Conservation (phyloP, 2,888 invertebrate species). For the Selenia dentaria region DNA sequence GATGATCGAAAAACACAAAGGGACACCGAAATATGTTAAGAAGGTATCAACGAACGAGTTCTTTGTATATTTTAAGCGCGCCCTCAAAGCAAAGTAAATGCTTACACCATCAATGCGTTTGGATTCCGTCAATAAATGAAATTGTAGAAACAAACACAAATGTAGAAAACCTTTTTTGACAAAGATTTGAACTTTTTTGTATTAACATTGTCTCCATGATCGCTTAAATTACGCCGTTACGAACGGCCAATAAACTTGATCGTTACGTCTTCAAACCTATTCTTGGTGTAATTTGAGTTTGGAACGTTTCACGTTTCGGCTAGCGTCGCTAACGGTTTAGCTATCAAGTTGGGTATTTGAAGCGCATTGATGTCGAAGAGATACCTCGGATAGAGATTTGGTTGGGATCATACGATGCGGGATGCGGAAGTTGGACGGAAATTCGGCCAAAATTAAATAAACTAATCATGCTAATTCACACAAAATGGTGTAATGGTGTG, state of each 20-base stretch:
- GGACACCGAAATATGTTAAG: constrained; percentile 25
- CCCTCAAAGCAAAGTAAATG: constrained; percentile 8
- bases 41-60: constrained; percentile 27
- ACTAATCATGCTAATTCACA: too few relatives aligned
- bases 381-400: constrained; percentile 3
- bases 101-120: not conserved
- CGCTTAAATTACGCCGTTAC: constrained; percentile 34
- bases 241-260: constrained; percentile 32
- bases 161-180: constrained; percentile 28
- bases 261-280: constrained; percentile 32
- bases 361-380: constrained; percentile 42
- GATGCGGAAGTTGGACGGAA: too few relatives aligned
- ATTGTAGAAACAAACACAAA: constrained; percentile 33
- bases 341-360: constrained; percentile 51
- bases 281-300: constrained; percentile 36
- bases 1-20: constrained; percentile 34
- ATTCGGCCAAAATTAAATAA: not conserved
- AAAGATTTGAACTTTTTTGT: constrained; percentile 33
- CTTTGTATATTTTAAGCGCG: constrained; percentile 24
- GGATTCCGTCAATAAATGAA: constrained; percentile 29
- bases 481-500: too few relatives aligned
- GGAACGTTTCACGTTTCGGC: constrained; percentile 46
- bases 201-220: constrained; percentile 34
- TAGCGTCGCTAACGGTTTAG: constrained; percentile 29
- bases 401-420: too few relatives aligned